Percentiles rank a stretch among this genome's conserved stretches.
These are phyloP conservation scores for Ricordea florida DNA, from an alignment of 92 coral and sea anemone genomes.

Conservation along the genomic window DNA sequence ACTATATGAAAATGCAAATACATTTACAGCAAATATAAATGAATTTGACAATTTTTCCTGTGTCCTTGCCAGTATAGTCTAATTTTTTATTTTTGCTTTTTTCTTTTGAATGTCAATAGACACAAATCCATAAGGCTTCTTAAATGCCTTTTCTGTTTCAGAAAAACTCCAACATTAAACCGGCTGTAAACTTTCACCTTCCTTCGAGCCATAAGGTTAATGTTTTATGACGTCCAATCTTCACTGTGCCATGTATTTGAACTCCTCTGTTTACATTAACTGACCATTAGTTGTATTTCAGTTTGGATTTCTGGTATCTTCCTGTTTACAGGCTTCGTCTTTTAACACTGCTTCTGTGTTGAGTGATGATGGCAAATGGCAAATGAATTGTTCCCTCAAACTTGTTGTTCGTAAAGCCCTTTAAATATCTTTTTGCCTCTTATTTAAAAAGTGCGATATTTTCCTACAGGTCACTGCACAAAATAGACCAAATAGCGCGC, in stretches of 20 bases:
- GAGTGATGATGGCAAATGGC: not conserved
- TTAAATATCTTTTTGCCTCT: no score
- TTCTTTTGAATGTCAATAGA: not conserved
- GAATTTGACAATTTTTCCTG: conserved; percentile 2
- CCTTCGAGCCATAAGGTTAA: conserved; percentile 2
- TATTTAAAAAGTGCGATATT: no score
- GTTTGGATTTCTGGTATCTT: not conserved
- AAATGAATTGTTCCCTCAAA: not conserved
- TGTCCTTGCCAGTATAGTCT: conserved; percentile 2
- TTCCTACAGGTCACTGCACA: no score
- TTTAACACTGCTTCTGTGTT: not conserved
- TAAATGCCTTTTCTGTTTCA: conserved; percentile 41
- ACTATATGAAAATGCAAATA: conserved; percentile 3
- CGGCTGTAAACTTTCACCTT: conserved; percentile 43
- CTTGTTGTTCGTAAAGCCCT: no score
- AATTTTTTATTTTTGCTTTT: not conserved
- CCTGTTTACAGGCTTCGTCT: not conserved
- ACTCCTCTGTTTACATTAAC: not conserved
- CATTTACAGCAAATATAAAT: not conserved
- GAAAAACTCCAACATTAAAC: conserved; percentile 40
- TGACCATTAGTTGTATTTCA: not conserved
- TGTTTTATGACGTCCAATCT: conserved; percentile 7
- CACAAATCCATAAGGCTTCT: conserved; percentile 3
- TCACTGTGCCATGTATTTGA: not conserved
- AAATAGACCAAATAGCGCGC: no score